Evolutionary conservation across 2,888 invertebrate genomes (phyloP).

Genomic region (Plebejus anna): DNA sequence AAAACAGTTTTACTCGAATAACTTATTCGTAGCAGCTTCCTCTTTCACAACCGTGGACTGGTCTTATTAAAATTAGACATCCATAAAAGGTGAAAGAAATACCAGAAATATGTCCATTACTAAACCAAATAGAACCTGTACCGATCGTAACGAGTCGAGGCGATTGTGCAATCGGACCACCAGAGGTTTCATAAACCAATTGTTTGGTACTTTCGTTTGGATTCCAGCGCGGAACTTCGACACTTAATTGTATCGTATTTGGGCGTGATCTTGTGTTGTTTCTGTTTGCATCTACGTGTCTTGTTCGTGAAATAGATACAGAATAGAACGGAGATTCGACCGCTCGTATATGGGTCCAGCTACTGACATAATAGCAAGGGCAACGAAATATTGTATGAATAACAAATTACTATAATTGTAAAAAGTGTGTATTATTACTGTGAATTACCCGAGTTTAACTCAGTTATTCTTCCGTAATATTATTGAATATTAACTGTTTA

Average conservation of each 20-base stretch:
- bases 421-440: too few species aligned
- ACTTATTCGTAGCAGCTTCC: not conserved
- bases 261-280: not conserved
- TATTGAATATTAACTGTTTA: too few species aligned
- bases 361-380: too few species aligned
- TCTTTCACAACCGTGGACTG: constrained; percentile 9
- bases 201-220: constrained; percentile 70
- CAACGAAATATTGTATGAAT: too few species aligned
- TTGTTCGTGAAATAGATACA: not conserved
- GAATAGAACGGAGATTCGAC: too few species aligned
- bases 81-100: constrained; percentile 22
- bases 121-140: constrained; percentile 44
- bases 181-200: constrained; percentile 69
- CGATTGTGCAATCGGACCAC: constrained; percentile 61
- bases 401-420: too few species aligned
- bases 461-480: too few species aligned
- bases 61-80: constrained; percentile 8
- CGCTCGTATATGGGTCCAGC: too few species aligned
- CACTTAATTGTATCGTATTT: constrained; percentile 11
- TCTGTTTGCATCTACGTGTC: not conserved
- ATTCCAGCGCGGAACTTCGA: constrained; percentile 42
- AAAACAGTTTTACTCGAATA: not conserved
- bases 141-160: constrained; percentile 37
- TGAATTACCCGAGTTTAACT: too few species aligned
- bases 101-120: constrained; percentile 39